Base-by-base conservation (phyloP, 2,888 invertebrate species). In the Meiosimyza decipiens region DNA sequence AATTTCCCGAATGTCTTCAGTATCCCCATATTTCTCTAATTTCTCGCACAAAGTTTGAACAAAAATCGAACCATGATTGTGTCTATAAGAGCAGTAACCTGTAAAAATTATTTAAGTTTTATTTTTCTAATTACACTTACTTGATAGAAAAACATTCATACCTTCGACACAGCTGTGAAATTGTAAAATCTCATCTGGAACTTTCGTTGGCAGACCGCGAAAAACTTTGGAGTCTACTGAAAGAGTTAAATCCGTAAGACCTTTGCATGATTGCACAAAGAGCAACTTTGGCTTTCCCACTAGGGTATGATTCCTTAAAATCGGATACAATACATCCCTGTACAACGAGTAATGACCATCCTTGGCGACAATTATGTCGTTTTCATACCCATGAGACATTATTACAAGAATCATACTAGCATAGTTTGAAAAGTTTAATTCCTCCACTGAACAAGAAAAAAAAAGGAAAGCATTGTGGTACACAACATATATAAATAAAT, bases 51-150 rank as follows among this genome's bases (percentile, higher is more conserved):
- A 47, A n/a, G 16, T 70, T 62, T 6, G 50, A 49, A 74, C 72
- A 57, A 74, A 74, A 13, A 55, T n/a, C 11, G 72, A 72, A 2
- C 74, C 74, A 6, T 50, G 11, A 13, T 11, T 63, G 12, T 62
- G 28, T 12, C 72, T 66, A 57, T 71, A 74, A 2, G 74, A 74
- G 16, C 72, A 72, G 55, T 72, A 74, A 16, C 74, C 74, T 74
- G 28, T 12, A 71, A 6, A 40, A 40, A 9, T 9, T 40, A 40
- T 40, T 9, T 40, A 1, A 28, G 40, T 9, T 40, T 40, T 9
- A 40, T 40, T 40, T 40, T 40, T 9, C 6, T 9, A 40, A 9
- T 40, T 40, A 40, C 6, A 40, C 6, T 9, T 9, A 2, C 9
- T 9, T 40, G 40, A 9, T 40, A 40, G 6, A 6, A 9, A 9